A percentile compares a stretch with the other conserved stretches of the same genome.
phyloP scores from a whole-genome alignment of 92 coral and sea anemone genomes.

The Metridium senile region DNA sequence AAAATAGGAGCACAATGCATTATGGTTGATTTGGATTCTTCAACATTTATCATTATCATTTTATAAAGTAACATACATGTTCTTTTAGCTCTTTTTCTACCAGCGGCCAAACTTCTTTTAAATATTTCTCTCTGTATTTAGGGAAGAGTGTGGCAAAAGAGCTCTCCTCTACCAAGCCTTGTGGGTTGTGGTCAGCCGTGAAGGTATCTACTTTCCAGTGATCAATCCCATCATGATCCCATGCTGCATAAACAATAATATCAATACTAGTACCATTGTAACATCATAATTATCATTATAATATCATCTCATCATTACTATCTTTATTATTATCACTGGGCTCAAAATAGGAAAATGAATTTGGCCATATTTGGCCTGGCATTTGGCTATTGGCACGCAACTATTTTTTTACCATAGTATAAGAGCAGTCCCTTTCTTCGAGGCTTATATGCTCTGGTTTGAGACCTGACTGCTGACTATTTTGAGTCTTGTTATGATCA shows the following conservation, averaged over 20 bases:
- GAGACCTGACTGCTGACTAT: too few species aligned
- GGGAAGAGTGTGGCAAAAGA: conserved; percentile 98
- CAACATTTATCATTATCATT: background rate
- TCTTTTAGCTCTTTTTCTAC: conserved; percentile 87
- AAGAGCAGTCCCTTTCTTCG: too few species aligned
- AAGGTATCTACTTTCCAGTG: conserved; percentile 88
- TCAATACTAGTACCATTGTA: too few species aligned
- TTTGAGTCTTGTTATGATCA: too few species aligned
- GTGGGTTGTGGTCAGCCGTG: conserved; percentile 76
- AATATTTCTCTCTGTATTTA: conserved; percentile 94
- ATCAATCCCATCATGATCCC: conserved; percentile 98
- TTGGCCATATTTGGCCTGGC: background rate
- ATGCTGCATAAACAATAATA: conserved; percentile 54
- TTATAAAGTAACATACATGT: conserved; percentile 54
- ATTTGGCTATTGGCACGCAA: background rate
- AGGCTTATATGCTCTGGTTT: too few species aligned
- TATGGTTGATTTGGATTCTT: too few species aligned
- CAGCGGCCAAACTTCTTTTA: conserved; percentile 94
- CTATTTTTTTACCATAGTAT: too few species aligned
- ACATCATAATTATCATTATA: too few species aligned
- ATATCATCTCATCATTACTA: too few species aligned
- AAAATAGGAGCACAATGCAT: too few species aligned
- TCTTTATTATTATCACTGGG: background rate
- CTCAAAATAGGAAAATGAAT: background rate
- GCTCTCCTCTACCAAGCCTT: conserved; percentile 86